Evolutionary conservation across 2,113 vertebrate species (phyloP), one percentile per base, ranked within the genome.

Genomic region (Mixornis gularis): DNA sequence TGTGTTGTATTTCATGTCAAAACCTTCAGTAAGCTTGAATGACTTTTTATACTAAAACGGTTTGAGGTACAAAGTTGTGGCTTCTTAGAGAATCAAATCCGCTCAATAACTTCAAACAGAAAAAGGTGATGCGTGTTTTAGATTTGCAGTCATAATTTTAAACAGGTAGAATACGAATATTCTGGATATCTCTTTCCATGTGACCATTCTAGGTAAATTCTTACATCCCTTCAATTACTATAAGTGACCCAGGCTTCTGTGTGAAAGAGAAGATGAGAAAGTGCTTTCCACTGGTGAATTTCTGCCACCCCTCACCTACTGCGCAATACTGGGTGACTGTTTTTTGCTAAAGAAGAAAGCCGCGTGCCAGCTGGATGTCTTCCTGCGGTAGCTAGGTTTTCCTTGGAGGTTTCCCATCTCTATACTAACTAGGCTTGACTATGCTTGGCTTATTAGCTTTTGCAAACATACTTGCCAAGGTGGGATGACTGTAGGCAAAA

Each of bases 401-500:
- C 92, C 95, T 96, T 96, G 95, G 95, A 96, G 92, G 76, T 93
- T 96, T 96, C 92, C 91, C 92, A 93, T 93, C 87, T 92, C 72
- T 85, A 38, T 87, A 93, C 95, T 94, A 85, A 91, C 87, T 89
- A 87, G 74, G 63, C 79, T 93, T 95, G 95, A 93, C 92, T 94
- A 12, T 32, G 43, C 91, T 95, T 94, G 94, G 95, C 95, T 96
- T 93, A 85, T 68, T 90, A 96, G 94, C 48, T 93, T 93, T 83
- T 91, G 64, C 68, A 70, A 41, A 48, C 59, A 66, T 77, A 64
- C 79, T 89, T 95, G 92, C 92, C 94, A 96, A 95, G 82, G 79
- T 94, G 85, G 66, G 85, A 94, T 96, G 89, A 71, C 94, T 96
- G 89, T 82, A 95, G 95, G 94, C 95, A 89, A 96, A 96, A 94